Base-by-base conservation (phyloP, 92 coral and sea anemone genomes). In the Phenganax stokvisi region DNA sequence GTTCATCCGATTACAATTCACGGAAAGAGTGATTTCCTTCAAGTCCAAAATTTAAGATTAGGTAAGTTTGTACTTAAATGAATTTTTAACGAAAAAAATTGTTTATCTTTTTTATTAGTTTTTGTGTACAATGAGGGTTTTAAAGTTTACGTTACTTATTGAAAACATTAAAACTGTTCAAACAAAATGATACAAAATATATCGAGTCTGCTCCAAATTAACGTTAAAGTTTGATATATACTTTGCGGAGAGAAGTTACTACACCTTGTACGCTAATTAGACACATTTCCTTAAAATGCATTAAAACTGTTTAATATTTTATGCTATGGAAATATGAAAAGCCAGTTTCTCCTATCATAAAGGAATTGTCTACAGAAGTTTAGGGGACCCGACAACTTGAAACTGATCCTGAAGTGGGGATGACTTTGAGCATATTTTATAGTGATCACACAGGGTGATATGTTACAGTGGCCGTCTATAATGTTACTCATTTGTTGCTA, bases 91-190 rank as follows among this genome's bases (percentile, higher is more conserved):
- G 10, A 3, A 68, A 68, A 11, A 68, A 0, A 30, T 25, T 37
- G 54, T 68, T 37, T 12, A 68, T 68, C 47, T 68, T 68, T 68
- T 9, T 68, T 3, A 67, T 68, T 28, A 30, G 7, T 13, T 9
- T 29, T 29, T 68, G 73, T 68, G 73, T 68, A 68, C 73, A 68
- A 6, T 68, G 73, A 30, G 73, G 73, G n/a, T 53, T n/a, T 6
- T 6, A 68, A 37, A 12, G 73, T 68, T 68, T 68, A 37, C 54
- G 3, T 68, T 68, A 29, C 54, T 12, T 12, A 68, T 68, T 68
- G n/a, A 17, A 68, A 37, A 68, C 7, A 29, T 37, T 0, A 51
- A 68, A 30, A 6, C 47, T 68, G 73, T 68, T 7, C 54, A 68
- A 68, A 68, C 54, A 68, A 68, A 68, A 51, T 20, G 54, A 53